These are phyloP conservation scores for Schizotus pectinicornis DNA, from an alignment of 2,888 invertebrate species.

Conservation along the genomic window DNA sequence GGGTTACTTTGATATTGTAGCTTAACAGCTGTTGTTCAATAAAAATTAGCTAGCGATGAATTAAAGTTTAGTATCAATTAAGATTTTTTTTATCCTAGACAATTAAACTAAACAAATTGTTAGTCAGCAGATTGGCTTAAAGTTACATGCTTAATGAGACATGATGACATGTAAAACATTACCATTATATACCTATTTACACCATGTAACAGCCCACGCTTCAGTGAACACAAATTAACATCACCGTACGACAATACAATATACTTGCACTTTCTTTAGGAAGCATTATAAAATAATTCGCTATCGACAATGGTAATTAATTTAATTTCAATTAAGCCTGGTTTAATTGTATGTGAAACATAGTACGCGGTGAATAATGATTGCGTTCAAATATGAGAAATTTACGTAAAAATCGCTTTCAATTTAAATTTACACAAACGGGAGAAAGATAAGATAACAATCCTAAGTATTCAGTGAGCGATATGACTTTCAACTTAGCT, in stretches of 20 bases:
- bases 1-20: no score
- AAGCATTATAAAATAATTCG: constrained; percentile 1
- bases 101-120: no score
- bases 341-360: not conserved
- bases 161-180: not conserved
- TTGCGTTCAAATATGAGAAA: not conserved
- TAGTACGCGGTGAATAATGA: not conserved
- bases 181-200: not conserved
- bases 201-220: not conserved
- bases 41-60: no score
- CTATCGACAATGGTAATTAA: not conserved
- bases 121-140: no score
- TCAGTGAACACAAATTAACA: no score
- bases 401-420: not conserved
- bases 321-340: not conserved
- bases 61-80: no score
- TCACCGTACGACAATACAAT: not conserved
- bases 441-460: not conserved
- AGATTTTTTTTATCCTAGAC: no score
- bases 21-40: no score
- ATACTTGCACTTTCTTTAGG: not conserved
- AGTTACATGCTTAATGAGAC: no score
- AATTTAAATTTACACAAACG: not conserved
- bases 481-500: not conserved
- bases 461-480: not conserved